Conservation (phyloP, 1,140 invertebrate species). For the Chrysopa pallens region DNA sequence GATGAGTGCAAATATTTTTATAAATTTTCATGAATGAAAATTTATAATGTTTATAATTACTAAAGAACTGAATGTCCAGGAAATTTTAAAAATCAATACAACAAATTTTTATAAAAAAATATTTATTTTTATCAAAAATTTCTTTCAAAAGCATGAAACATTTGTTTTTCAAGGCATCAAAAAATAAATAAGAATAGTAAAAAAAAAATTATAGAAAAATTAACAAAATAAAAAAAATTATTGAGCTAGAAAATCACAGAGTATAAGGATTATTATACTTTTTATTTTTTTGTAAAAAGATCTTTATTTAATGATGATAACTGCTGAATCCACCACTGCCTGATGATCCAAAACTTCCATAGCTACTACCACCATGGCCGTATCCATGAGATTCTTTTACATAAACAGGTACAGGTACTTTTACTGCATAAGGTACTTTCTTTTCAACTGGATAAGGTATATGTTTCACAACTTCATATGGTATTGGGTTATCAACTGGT, state of each 20-base stretch:
- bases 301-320: slow-evolving; percentile 7
- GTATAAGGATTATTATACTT: too few species aligned
- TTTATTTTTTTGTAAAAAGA: too few species aligned
- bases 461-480: slow-evolving; percentile 19
- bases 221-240: not conserved
- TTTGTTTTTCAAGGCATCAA: too few species aligned
- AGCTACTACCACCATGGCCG: slow-evolving; percentile 8
- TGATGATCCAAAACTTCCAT: not conserved
- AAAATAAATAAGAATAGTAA: too few species aligned
- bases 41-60: too few species aligned
- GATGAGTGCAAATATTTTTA: too few species aligned
- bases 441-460: slow-evolving; percentile 23
- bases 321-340: slow-evolving; percentile 1
- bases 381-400: slow-evolving; percentile 8
- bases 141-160: too few species aligned
- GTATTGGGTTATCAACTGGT: slow-evolving; percentile 27
- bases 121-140: too few species aligned
- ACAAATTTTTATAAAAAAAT: too few species aligned
- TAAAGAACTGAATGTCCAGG: too few species aligned
- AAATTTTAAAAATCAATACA: too few species aligned
- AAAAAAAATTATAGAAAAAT: not conserved
- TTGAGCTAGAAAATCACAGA: not conserved
- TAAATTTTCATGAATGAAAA: too few species aligned
- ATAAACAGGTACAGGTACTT: slow-evolving; percentile 21
- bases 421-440: slow-evolving; percentile 11